These are phyloP conservation scores for Sebastes steindachneri DNA, from an alignment of 2,797 vertebrate genomes.

Conservation along the genomic window DNA sequence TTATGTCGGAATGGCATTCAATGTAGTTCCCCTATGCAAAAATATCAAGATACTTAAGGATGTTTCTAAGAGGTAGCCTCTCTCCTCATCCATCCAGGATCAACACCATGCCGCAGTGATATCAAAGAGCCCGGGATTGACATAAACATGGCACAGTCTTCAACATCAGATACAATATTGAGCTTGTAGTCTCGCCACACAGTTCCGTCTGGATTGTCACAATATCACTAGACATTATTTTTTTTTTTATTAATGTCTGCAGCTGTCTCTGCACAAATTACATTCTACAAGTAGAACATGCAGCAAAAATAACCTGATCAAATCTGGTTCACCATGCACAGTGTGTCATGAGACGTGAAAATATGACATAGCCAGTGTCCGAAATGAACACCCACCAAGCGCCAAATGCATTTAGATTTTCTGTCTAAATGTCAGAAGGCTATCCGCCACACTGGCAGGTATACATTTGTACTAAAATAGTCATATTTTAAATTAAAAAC, in stretches of 20 bases:
- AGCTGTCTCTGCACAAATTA: constrained; percentile 12
- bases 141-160: constrained; percentile 33
- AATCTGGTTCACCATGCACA: background rate
- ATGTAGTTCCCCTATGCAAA: constrained; percentile 15
- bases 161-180: constrained; percentile 14
- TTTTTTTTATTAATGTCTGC: constrained; percentile 1
- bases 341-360: background rate
- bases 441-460: no score
- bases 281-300: constrained; percentile 10
- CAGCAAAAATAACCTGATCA: background rate
- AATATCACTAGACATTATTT: constrained; percentile 3
- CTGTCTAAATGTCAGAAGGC: no score
- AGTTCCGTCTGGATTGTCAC: constrained; percentile 16
- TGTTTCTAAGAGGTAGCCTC: constrained; percentile 19
- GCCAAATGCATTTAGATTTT: no score
- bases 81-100: constrained; percentile 40
- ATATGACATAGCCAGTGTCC: background rate
- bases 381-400: no score
- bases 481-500: no score
- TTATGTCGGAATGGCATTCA: constrained; percentile 9
- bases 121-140: constrained; percentile 35
- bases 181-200: constrained; percentile 2
- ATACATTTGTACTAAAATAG: no score
- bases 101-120: constrained; percentile 51
- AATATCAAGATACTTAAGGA: constrained; percentile 36